A percentile compares a stretch with the other conserved stretches of the same genome.
Conservation (phyloP, 2,797 vertebrate genomes). For the Cossypha heuglini region DNA sequence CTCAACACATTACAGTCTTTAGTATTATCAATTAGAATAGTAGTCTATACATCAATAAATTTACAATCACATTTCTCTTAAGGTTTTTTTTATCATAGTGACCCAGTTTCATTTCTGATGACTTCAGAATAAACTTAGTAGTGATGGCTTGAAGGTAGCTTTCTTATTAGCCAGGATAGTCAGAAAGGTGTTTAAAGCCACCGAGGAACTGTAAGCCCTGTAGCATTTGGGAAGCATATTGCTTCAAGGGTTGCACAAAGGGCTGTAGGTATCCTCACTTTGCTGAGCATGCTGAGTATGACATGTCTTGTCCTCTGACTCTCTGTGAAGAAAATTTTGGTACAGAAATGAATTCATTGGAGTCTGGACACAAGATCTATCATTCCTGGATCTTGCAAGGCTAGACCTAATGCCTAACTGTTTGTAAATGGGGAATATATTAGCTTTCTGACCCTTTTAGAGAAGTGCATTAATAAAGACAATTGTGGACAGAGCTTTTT, state of each 20-base stretch:
- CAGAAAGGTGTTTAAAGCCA: not conserved
- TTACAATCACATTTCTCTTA: not conserved
- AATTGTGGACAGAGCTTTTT: not conserved
- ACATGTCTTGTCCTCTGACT: not conserved
- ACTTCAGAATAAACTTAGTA: not conserved
- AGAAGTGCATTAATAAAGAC: not conserved
- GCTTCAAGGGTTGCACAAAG: rapidly evolving
- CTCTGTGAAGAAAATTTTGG: not conserved
- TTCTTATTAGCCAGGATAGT: not conserved
- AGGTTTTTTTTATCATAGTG: not conserved
- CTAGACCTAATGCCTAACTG: not conserved
- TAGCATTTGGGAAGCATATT: rapidly evolving
- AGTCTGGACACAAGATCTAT: not conserved
- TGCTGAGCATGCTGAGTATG: not conserved
- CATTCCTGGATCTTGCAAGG: not conserved
- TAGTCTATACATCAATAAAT: not conserved
- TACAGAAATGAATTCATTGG: not conserved
- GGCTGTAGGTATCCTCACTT: not conserved
- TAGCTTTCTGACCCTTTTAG: not conserved
- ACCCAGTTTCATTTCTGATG: not conserved
- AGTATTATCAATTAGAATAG: not conserved
- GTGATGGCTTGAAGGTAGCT: not conserved
- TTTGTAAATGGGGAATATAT: not conserved
- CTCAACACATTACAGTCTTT: not conserved
- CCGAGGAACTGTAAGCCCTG: not conserved